A percentile compares a stretch with the other conserved stretches of the same genome.
Evolutionary conservation across 2,113 vertebrate genomes (phyloP).

Genomic region (Urocolius indicus): DNA sequence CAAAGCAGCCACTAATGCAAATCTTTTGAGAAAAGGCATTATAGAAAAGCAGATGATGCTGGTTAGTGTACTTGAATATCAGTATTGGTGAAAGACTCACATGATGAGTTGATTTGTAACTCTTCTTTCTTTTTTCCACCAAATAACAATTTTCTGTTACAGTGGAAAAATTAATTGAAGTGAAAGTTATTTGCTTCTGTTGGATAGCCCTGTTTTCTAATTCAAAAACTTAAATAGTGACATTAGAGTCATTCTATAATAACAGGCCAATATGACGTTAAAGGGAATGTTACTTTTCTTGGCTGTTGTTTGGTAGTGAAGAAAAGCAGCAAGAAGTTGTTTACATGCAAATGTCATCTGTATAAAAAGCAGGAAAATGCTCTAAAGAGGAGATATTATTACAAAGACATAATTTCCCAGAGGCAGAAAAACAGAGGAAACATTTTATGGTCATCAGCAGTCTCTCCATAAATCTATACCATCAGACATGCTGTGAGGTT

Average conservation of each 20-base stretch:
- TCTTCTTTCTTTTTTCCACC: neutral
- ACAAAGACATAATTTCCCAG: neutral
- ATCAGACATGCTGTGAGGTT: neutral
- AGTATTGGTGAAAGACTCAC: neutral
- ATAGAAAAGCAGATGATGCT: neutral
- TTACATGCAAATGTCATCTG: conserved; percentile 36
- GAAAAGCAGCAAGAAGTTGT: conserved; percentile 20
- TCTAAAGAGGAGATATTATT: conserved; percentile 13
- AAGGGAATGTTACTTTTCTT: neutral
- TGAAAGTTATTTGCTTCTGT: neutral
- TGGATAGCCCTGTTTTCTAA: neutral
- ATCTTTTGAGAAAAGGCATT: neutral
- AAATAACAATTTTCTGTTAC: neutral
- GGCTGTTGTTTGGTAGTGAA: neutral
- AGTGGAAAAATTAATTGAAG: neutral
- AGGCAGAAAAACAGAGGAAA: conserved; percentile 1
- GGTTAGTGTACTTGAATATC: neutral
- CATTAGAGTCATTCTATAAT: neutral
- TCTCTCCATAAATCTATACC: neutral
- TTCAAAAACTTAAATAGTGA: neutral
- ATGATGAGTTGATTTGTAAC: neutral
- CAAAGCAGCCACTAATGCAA: neutral
- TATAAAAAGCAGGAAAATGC: conserved; percentile 38
- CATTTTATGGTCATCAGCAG: conserved; percentile 9
- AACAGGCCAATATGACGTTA: neutral